phyloP scores from a whole-genome alignment of 2,797 vertebrate species.

The Danionella dracula region DNA sequence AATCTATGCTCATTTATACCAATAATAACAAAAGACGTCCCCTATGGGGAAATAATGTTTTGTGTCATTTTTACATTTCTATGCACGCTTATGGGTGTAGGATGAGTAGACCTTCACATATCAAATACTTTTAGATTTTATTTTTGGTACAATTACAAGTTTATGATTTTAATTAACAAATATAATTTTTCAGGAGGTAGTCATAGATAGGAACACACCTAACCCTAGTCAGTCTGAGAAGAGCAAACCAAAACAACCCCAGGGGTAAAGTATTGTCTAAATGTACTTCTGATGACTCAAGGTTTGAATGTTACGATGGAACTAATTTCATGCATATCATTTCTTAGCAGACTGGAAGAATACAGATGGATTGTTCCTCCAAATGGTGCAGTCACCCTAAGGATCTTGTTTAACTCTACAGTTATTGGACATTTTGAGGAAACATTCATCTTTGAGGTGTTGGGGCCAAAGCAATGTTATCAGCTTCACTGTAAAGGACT shows the following conservation, averaged over 20 bases:
- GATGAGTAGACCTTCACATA: background rate
- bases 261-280: constrained; percentile 32
- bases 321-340: too few species aligned
- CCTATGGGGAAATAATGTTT: too few species aligned
- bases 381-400: constrained; percentile 64
- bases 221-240: constrained; percentile 49
- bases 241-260: constrained; percentile 41
- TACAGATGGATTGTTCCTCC: constrained; percentile 84
- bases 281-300: background rate
- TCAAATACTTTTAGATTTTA: background rate
- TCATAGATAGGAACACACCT: background rate
- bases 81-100: too few species aligned
- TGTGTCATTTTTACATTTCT: too few species aligned
- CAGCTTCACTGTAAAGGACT: constrained; percentile 74
- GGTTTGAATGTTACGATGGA: too few species aligned
- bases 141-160: too few species aligned
- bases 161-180: too few species aligned
- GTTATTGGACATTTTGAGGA: constrained; percentile 71
- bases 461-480: constrained; percentile 72
- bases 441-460: constrained; percentile 78
- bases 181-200: background rate
- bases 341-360: constrained; percentile 65
- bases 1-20: too few species aligned
- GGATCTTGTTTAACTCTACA: constrained; percentile 72
- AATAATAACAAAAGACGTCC: too few species aligned